Evolutionary conservation across 2,888 invertebrate genomes (phyloP), one percentile per base, ranked within the genome.

Genomic region (Hyles lineata): DNA sequence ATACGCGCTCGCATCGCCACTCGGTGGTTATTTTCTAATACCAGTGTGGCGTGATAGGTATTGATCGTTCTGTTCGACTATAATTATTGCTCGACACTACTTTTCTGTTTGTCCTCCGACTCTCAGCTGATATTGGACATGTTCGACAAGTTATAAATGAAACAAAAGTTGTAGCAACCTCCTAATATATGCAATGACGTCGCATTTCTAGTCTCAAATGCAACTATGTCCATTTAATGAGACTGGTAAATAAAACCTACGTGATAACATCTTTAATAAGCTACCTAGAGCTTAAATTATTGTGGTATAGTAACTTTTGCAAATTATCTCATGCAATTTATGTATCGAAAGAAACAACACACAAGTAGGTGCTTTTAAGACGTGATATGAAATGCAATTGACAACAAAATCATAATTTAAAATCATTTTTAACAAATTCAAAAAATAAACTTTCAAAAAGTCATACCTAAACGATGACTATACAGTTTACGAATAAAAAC

Each of bases 401-500:
- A 43, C 43, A 43, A 43, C 11, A 15, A 43, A 43, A 55, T 55
- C 17, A 55, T 19, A 55, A n/a, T n/a, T 17, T 55, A n/a, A n/a
- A 55, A 55, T 55, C n/a, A 8, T 55, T 55, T 55, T 55, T n/a
- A 55, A n/a, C 19, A 17, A n/a, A 52, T 17, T 52, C 52, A 52
- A 52, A 52, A 50, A 17, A n/a, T 17, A n/a, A n/a, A n/a, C n/a
- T 17, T 55, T 19, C 55, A n/a, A n/a, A 50, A 55, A 55, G 55
- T 43, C 43, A 55, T 17, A n/a, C 55, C 55, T n/a, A 17, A 23
- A 23, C 23, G 43, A 23, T 67, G 50, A 23, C 67, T 67, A 23
- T 21, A 67, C 67, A 67, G 77, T 75, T 70, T 75, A 79, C 80
- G 81, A 80, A 77, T 76, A 75, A 79, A 77, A 76, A 78, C 78